phyloP scores from a whole-genome alignment of 2,888 invertebrate species.

The Homarus gammarus region DNA sequence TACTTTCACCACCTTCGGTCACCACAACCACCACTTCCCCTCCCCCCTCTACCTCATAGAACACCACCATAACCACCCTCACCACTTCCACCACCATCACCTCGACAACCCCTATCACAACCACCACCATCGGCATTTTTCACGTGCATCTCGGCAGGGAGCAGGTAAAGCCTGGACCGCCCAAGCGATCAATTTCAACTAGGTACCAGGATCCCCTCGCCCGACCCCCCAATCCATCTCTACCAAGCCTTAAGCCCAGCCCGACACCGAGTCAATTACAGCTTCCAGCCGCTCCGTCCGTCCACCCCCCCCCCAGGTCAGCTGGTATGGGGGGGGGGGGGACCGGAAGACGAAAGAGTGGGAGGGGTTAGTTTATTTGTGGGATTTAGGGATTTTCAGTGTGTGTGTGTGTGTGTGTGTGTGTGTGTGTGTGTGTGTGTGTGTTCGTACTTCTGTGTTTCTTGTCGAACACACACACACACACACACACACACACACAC shows the following conservation, averaged over 20 bases:
- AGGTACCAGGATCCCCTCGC: conserved; percentile 4
- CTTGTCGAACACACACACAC: no score
- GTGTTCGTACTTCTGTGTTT: no score
- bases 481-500: no score
- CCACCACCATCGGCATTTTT: conserved; percentile 1
- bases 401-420: no score
- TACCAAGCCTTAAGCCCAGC: background rate
- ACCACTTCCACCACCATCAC: no score
- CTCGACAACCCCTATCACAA: background rate
- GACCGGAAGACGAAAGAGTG: no score
- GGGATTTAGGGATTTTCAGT: no score
- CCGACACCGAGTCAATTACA: conserved; percentile 22
- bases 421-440: no score
- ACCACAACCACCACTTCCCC: no score
- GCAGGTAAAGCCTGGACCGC: background rate
- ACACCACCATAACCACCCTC: no score
- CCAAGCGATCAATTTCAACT: conserved; percentile 18
- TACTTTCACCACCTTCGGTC: no score
- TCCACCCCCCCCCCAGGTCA: background rate
- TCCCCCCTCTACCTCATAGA: background rate
- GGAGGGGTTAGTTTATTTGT: no score
- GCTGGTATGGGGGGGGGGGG: background rate
- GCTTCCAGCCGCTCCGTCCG: background rate
- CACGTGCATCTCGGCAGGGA: background rate
- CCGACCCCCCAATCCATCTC: conserved; percentile 14